These are phyloP conservation scores for Leguminivora glycinivorella DNA, from an alignment of 1,140 invertebrate species.

Conservation along the genomic window DNA sequence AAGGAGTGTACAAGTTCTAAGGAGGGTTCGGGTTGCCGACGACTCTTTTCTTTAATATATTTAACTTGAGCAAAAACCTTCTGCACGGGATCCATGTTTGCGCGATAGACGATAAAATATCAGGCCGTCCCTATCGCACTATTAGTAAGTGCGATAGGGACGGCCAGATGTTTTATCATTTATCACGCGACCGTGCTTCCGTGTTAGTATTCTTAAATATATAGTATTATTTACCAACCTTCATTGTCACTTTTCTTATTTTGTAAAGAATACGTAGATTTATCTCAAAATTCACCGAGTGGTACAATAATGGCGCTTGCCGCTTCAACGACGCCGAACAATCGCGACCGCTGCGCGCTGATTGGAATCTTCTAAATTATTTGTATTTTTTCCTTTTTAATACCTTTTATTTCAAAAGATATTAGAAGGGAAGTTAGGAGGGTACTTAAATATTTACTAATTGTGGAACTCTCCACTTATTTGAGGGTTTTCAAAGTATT, in stretches of 20 bases:
- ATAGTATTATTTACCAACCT: not conserved
- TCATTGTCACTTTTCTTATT: not conserved
- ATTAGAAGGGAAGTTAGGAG: not conserved
- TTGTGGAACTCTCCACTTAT: too few relatives aligned
- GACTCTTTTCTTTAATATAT: too few relatives aligned
- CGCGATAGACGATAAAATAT: too few relatives aligned
- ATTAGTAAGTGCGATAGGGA: too few relatives aligned
- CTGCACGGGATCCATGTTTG: too few relatives aligned
- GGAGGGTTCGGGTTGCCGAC: too few relatives aligned
- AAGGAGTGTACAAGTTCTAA: too few relatives aligned
- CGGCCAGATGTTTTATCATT: too few relatives aligned
- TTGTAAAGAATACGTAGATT: slow-evolving; percentile 1
- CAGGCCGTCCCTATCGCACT: too few relatives aligned
- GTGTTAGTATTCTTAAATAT: not conserved
- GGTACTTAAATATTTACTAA: not conserved
- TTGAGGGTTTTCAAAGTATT: too few relatives aligned
- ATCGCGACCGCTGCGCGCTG: not conserved
- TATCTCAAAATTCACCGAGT: not conserved
- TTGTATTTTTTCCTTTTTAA: not conserved
- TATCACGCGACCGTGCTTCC: too few relatives aligned
- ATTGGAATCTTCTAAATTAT: slow-evolving; percentile 10
- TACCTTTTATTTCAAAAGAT: not conserved
- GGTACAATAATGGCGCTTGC: not conserved
- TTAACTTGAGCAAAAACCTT: too few relatives aligned
- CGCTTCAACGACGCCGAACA: not conserved